Base-by-base conservation (phyloP, 2,888 invertebrate species). In the Morpho deidamia region DNA sequence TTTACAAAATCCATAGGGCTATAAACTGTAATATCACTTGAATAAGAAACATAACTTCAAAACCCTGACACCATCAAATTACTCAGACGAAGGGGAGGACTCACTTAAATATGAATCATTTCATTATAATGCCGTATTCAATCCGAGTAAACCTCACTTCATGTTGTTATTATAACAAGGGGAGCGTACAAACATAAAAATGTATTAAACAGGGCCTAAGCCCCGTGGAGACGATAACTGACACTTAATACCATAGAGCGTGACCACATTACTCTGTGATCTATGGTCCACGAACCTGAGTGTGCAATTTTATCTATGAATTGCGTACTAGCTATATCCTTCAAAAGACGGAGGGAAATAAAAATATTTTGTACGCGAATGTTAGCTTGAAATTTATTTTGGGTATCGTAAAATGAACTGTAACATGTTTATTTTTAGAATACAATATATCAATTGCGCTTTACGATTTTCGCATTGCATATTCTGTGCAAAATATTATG, bases 71-170 rank as follows among this genome's bases (percentile, higher is more conserved):
- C 84, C 79, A 82, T 82, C 83, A 81, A 84, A 83, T 83, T 82
- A 82, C 76, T 79, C 72, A 70, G 71, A 68, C 71, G 73, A 73
- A 74, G 85, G 87, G 88, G 85, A 83, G 79, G 74, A 88, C 87
- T 88, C 86, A 89, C 87, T 89, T 89, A 88, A 88, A 89, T 89
- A 89, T 89, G 89, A 88, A 89, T 89, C 88, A 89, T 88, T 89
- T 88, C 88, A 88, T 89, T 89, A 89, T 89, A 89, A 89, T 88
- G 70, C 87, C 83, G 80, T 86, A 87, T 88, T 89, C 86, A 89
- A 89, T 89, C 85, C 87, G 76, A 81, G 83, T 83, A 85, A 85
- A 85, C 82, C 86, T 86, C 82, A 85, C 86, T 87, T 81, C 83
- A 83, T 83, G 83, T 80, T 82, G 78, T 79, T 85, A 83, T 85